phyloP scores from a whole-genome alignment of 2,113 vertebrate species.

The Ciconia stormi region DNA sequence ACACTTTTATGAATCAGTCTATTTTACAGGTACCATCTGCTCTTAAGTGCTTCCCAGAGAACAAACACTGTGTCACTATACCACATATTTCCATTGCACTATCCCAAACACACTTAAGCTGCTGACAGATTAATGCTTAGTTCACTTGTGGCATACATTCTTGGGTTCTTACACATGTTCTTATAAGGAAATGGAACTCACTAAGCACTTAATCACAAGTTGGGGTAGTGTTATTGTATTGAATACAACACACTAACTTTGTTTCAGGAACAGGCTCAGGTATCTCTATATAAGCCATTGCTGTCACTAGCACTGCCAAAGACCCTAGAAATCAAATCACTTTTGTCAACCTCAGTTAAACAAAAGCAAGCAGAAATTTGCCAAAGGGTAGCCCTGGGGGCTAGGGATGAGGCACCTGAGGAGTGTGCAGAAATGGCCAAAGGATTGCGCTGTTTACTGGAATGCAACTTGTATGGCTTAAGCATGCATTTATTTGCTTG shows the following conservation, averaged over 20 bases:
- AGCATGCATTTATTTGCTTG: neutral
- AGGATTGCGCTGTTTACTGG: neutral
- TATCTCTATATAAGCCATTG: neutral
- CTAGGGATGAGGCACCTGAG: neutral
- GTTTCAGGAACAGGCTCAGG: conserved; percentile 19
- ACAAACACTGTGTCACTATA: conserved; percentile 52
- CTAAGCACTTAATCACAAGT: conserved; percentile 42
- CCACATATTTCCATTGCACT: conserved; percentile 30
- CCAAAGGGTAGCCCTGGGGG: neutral
- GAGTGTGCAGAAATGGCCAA: neutral
- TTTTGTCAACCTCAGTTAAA: conserved; percentile 24
- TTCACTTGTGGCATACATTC: conserved; percentile 62
- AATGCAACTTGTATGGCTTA: neutral
- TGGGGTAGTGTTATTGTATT: conserved; percentile 14
- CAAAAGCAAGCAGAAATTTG: conserved; percentile 19
- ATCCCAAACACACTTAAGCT: conserved; percentile 66
- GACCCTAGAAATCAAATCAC: conserved; percentile 27
- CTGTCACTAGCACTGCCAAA: neutral
- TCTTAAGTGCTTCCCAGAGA: conserved; percentile 52
- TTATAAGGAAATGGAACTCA: conserved; percentile 71
- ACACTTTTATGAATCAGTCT: conserved; percentile 3
- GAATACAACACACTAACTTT: neutral
- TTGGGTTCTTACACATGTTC: conserved; percentile 64
- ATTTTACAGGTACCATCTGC: conserved; percentile 62
- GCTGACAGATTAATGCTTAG: conserved; percentile 72